phyloP scores from a whole-genome alignment of 1,140 invertebrate species.

The Drosophila neocordata region DNA sequence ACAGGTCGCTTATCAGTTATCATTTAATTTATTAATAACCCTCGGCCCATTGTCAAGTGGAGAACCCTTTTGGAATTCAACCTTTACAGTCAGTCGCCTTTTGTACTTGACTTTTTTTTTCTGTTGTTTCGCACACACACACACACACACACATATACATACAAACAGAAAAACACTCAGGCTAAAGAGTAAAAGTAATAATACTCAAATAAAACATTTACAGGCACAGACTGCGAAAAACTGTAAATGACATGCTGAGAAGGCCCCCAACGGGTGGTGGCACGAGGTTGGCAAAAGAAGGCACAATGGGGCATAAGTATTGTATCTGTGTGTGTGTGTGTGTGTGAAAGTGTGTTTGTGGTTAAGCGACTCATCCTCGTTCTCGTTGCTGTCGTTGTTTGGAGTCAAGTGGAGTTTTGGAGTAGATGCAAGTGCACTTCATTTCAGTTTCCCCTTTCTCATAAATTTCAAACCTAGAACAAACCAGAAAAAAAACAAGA shows the following conservation, averaged over 20 bases:
- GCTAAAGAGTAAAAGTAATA: slow-evolving; percentile 76
- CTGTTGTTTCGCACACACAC: not conserved
- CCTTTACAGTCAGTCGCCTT: not conserved
- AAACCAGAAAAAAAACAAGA: slow-evolving; percentile 50
- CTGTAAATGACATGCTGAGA: slow-evolving; percentile 70
- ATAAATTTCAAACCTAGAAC: slow-evolving; percentile 68
- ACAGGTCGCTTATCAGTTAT: not conserved
- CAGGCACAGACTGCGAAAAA: slow-evolving; percentile 74
- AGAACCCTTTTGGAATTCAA: slow-evolving; percentile 1
- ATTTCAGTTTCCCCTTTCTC: slow-evolving; percentile 57
- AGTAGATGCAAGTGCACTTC: slow-evolving; percentile 68
- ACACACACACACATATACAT: not conserved
- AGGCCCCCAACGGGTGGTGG: slow-evolving; percentile 12
- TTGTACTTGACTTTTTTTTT: slow-evolving; percentile 5
- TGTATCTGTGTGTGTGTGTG: not conserved
- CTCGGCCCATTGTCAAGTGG: not conserved
- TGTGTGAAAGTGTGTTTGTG: slow-evolving; percentile 26
- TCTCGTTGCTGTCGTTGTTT: slow-evolving; percentile 42
- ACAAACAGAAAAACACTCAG: slow-evolving; percentile 17
- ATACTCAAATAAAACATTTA: slow-evolving; percentile 80
- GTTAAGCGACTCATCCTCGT: slow-evolving; percentile 48
- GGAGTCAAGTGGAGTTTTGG: slow-evolving; percentile 54
- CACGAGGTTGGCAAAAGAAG: not conserved
- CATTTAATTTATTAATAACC: slow-evolving; percentile 8
- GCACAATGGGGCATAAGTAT: slow-evolving; percentile 1